These are phyloP conservation scores for Ferdinandea cuprea DNA, from an alignment of 2,888 invertebrate genomes.

Conservation along the genomic window DNA sequence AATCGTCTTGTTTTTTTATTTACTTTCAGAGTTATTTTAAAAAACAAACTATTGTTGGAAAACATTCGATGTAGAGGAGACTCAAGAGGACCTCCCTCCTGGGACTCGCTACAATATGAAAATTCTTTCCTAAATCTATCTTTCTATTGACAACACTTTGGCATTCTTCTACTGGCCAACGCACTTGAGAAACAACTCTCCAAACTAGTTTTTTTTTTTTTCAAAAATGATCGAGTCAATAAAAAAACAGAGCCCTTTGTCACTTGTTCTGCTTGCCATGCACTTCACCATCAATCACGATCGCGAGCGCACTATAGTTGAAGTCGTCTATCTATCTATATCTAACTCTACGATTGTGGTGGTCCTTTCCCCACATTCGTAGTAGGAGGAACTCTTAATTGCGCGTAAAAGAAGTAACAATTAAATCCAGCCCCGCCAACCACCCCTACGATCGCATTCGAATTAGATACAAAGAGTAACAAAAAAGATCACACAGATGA, in stretches of 20 bases:
- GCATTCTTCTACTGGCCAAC: conserved; percentile 5
- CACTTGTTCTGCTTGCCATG: conserved; percentile 34
- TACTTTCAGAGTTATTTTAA: too few species aligned
- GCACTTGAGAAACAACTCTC: conserved; percentile 29
- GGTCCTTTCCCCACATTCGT: background rate
- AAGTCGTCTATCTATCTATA: too few species aligned
- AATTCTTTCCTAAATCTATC: background rate
- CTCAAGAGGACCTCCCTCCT: background rate
- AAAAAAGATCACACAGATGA: conserved; percentile 22
- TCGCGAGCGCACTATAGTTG: conserved; percentile 22
- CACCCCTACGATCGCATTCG: conserved; percentile 28
- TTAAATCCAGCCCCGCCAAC: conserved; percentile 42
- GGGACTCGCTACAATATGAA: conserved; percentile 8
- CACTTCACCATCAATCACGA: conserved; percentile 51
- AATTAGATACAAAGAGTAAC: conserved; percentile 16
- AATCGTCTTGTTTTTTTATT: too few species aligned
- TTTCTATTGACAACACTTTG: background rate
- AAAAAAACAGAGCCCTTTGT: conserved; percentile 24
- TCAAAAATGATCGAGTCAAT: conserved; percentile 26
- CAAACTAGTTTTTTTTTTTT: conserved; percentile 30
- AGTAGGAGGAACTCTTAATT: conserved; percentile 52
- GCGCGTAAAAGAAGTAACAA: conserved; percentile 40
- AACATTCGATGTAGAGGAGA: background rate
- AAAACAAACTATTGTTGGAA: too few species aligned
- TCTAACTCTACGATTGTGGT: conserved; percentile 24